Evolutionary conservation across 2,888 invertebrate genomes (phyloP).

Genomic region (Metopia argyrocephala): DNA sequence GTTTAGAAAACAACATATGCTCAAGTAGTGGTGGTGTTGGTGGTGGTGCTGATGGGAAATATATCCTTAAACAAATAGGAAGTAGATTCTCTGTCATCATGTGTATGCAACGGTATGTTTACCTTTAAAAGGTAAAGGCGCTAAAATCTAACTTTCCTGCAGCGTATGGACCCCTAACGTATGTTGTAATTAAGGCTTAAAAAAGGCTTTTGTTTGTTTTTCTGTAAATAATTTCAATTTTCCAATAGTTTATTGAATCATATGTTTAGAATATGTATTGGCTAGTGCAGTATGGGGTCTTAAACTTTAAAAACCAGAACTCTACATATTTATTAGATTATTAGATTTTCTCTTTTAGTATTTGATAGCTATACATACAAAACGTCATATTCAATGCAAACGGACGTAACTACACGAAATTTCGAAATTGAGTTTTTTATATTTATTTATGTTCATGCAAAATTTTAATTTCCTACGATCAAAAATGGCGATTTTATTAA

Average conservation of each 20-base stretch:
- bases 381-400: too few relatives aligned
- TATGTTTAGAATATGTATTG: constrained; percentile 41
- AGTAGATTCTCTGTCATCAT: constrained; percentile 1
- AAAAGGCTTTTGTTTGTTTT: background rate
- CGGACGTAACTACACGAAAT: too few relatives aligned
- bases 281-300: background rate
- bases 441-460: too few relatives aligned
- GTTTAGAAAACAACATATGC: constrained; percentile 60
- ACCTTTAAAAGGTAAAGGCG: constrained; percentile 68
- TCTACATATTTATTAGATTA: too few relatives aligned
- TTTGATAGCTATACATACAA: too few relatives aligned
- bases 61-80: too few relatives aligned
- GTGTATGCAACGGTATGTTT: too few relatives aligned
- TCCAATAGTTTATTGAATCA: constrained; percentile 45
- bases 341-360: too few relatives aligned
- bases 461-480: too few relatives aligned
- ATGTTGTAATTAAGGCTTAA: constrained; percentile 11
- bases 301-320: background rate
- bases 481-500: too few relatives aligned
- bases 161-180: background rate
- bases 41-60: constrained; percentile 56
- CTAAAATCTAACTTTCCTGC: constrained; percentile 68
- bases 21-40: constrained; percentile 65
- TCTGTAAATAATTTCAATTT: constrained; percentile 30
- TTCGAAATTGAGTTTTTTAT: too few relatives aligned